Evolutionary conservation across 2,888 invertebrate genomes (phyloP), one percentile per base, ranked within the genome.

Genomic region (Dasypogon diadema): DNA sequence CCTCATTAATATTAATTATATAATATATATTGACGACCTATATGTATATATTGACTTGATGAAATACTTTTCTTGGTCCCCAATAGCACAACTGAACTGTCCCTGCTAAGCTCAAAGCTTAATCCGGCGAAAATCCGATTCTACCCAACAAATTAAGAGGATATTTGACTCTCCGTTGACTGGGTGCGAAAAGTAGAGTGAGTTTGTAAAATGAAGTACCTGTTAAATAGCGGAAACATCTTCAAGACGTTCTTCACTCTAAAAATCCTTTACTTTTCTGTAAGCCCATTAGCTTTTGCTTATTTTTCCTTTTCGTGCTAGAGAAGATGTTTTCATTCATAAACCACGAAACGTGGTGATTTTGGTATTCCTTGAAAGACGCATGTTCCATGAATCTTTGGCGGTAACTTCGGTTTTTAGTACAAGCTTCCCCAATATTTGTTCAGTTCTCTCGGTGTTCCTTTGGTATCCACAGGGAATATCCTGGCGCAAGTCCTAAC

Each of bases 341-440:
- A 60, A 58, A 60, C n/a, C 34, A 37, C 18, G 60, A 60, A 60
- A 60, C 60, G 60, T 60, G 60, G 60, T 42, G 12, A 58, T 10
- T 60, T 60, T 18, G 34, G 60, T 16, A 34, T 60, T 21, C 37
- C 1, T 16, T 37, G 16, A 5, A 58, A 8, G 2, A 37, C 37
- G 60, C 60, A 37, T 34, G 60, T 14, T n/a, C 2, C 6, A 42
- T 12, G 12, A 12, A 12, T 12, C 4, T 8, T 51, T 51, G 51
- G 51, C 51, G 51, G 51, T 51, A 46, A 46, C n/a, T 42, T n/a
- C 4, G 24, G 2, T 22, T 46, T 65, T 65, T 65, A 65, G 65
- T 65, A 65, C 65, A 46, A 18, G 34, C 2, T 65, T 65, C 65
- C 65, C 65, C 65, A 46, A 65, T 14, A 46, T 42, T 46, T 65